These are phyloP conservation scores for Tragelaphus buxtoni DNA, from an alignment of 2,113 vertebrate species.

Conservation along the genomic window DNA sequence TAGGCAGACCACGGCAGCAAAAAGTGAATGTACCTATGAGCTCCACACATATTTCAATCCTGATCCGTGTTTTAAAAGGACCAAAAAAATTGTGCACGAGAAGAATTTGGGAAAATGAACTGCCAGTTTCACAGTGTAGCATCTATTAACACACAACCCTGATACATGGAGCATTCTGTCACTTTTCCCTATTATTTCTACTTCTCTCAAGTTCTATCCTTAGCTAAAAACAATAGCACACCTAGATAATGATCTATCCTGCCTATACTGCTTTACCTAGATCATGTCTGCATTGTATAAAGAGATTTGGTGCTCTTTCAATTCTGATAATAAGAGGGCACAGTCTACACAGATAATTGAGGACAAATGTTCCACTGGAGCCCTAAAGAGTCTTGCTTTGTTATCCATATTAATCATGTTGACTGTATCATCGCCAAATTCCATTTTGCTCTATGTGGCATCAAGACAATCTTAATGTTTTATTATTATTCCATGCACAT, in stretches of 20 bases:
- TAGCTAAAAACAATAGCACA: background rate
- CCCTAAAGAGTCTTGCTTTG: slow-evolving; percentile 16
- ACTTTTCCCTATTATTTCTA: background rate
- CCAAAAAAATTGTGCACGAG: background rate
- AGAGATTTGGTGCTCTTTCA: background rate
- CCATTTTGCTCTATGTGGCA: background rate
- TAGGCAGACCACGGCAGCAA: background rate
- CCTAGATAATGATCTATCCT: background rate
- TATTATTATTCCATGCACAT: background rate
- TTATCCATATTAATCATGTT: slow-evolving; percentile 46
- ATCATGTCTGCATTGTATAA: background rate
- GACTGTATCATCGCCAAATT: background rate
- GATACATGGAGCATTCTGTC: background rate
- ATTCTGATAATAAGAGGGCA: slow-evolving; percentile 42
- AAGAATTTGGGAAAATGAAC: background rate
- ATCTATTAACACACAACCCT: background rate
- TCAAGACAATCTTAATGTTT: background rate
- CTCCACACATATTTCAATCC: background rate
- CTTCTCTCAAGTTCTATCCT: background rate
- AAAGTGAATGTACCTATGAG: accelerated
- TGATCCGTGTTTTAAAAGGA: background rate
- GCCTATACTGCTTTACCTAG: background rate
- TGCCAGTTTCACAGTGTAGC: background rate
- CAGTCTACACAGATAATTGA: slow-evolving; percentile 54
- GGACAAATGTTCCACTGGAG: slow-evolving; percentile 38